Percentiles rank a stretch among this genome's conserved stretches.
Evolutionary conservation across 1,140 invertebrate species (phyloP).

Genomic region (Chelonus insularis): DNA sequence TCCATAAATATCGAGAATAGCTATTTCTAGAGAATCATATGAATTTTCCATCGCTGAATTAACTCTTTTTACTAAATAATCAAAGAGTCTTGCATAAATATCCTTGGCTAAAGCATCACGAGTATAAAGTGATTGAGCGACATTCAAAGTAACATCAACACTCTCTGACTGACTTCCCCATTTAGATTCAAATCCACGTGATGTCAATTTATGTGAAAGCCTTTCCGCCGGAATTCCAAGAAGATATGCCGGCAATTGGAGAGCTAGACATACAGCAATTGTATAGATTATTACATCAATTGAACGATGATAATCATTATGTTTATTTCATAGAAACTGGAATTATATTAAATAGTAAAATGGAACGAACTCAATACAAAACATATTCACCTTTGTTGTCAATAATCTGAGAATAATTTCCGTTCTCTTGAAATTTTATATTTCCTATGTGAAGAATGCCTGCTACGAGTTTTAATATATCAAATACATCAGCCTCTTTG

Average conservation of each 20-base stretch:
- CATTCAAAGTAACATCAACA: conserved; percentile 70
- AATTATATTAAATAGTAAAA: neutral
- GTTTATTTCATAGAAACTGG: neutral
- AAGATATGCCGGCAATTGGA: conserved; percentile 69
- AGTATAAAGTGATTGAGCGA: conserved; percentile 70
- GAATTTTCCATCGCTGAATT: conserved; percentile 68
- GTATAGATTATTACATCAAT: no score
- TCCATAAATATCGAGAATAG: conserved; percentile 73
- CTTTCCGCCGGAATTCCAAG: conserved; percentile 66
- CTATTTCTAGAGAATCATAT: conserved; percentile 59
- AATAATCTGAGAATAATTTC: conserved; percentile 69
- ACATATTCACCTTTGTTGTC: conserved; percentile 64
- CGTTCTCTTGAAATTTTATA: conserved; percentile 66
- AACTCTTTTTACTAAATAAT: conserved; percentile 70
- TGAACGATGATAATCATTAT: no score
- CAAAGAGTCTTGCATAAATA: conserved; percentile 71
- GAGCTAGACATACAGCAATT: no score
- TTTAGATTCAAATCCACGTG: conserved; percentile 73
- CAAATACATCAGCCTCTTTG: conserved; percentile 60
- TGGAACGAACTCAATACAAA: neutral
- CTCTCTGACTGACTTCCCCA: conserved; percentile 73
- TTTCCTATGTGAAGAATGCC: conserved; percentile 75
- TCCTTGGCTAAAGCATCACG: conserved; percentile 73
- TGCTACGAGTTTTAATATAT: conserved; percentile 68
- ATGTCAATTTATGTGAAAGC: conserved; percentile 68